Evolutionary conservation across 2,113 vertebrate species (phyloP), one percentile per base, ranked within the genome.

Genomic region (Sphaerodactylus townsendi): DNA sequence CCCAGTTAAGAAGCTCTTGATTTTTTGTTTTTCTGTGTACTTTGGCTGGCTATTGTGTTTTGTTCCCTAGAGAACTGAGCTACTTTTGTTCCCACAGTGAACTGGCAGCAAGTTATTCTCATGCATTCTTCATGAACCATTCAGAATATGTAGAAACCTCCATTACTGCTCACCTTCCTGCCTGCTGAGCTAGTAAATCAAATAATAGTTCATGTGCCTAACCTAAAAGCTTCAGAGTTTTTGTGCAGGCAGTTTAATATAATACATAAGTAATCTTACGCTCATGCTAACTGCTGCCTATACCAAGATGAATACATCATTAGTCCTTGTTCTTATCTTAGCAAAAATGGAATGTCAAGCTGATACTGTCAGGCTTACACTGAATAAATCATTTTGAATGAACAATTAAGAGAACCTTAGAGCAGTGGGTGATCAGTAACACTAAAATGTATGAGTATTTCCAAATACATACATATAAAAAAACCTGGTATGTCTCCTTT

Each of bases 11-110:
- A 13, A 88, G 84, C 21, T 1, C 73, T 91, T 82, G 44, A 56
- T 85, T 9, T 39, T 25, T 19, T 21, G 10, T 23, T 9, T 33
- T 76, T 74, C 28, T 10, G 5, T 14, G 77, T 79, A 56, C 82
- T 86, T 79, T 87, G 77, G 72, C 81, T 70, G 0, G 72, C 62
- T 0, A 0, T 35, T 21, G 46, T 46, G 15, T 56, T 70, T 72
- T 88, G 80, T 88, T 84, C 84, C 74, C 88, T 2, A 0, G 82
- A 80, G 86, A 3, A 41, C 70, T 79, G 0, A 30, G 33, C 46
- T 77, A 81, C 77, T 86, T 91, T 85, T 11, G 77, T 93, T 91
- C 81, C 86, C 89, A 91, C 72, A 87, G 17, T 77, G 53, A 75
- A 76, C 70, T 62, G 73, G 35, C 35, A 53, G 80, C 0, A 8